Evolutionary conservation across 2,797 vertebrate species (phyloP), one percentile per base, ranked within the genome.

Genomic region (Tauraco hartlaubi): DNA sequence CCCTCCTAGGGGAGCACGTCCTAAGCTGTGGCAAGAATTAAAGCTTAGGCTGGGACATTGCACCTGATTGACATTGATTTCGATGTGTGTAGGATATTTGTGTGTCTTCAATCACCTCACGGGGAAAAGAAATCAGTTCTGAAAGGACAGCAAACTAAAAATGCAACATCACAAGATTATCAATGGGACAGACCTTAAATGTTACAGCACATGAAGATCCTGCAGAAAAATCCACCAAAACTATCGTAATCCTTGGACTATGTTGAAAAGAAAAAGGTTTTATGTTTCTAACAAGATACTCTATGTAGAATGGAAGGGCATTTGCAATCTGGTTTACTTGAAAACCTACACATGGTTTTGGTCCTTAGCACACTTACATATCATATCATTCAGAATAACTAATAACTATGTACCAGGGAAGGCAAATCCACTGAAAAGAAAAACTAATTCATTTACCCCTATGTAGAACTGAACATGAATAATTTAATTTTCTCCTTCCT

Each of bases 71-170:
- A 97, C 77, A 6, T 97, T 98, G 98, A 98, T 98, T 98, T 96
- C 88, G 88, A 23, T 96, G 94, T 90, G 64, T 95, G 85, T 97
- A 97, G 95, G 94, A 96, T 85, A 95, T 84, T 35, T 97, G 76
- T 97, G 93, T 98, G 95, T 95, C 59, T 89, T 96, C 96, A 94
- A 75, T 96, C 96, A 97, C 96, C 88, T 97, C 95, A 85, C 64
- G 61, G 93, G 96, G 69, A 93, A 91, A 92, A 94, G 90, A 97
- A 97, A 97, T 97, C 94, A 95, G 73, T 88, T 96, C 82, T 93
- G 95, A 97, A 98, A 98, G 97, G 97, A 98, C 98, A 98, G 97
- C 98, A 98, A 97, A 98, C 95, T 98, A 94, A 96, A 97, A 98
- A 98, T 98, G 98, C 98, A 98, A 98, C 97, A 97, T 98, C 96